Evolutionary conservation across 2,888 invertebrate genomes (phyloP), one percentile per base, ranked within the genome.

Genomic region (Andrena bucephala): DNA sequence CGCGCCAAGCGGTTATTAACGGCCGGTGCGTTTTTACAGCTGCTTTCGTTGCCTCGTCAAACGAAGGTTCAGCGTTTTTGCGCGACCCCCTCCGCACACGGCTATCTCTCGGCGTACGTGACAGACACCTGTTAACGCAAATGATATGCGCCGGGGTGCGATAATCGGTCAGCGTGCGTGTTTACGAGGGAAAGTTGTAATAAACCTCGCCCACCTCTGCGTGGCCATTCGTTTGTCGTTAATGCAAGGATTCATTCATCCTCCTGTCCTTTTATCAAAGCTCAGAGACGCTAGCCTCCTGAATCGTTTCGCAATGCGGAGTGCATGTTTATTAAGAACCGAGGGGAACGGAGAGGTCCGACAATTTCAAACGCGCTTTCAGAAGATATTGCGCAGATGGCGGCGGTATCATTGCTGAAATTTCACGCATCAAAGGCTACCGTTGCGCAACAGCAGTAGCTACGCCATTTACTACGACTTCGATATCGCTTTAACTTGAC

Each of bases 81-180:
- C 50, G 33, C 60, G 27, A 60, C 29, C 13, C 20, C 29, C 29
- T 4, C 29, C 60, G 42, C 70, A 54, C 42, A 16, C 63, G n/a
- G 10, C 70, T 10, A 13, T 27, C n/a, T 27, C n/a, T 8, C 29
- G 31, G 42, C 20, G 33, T 60, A 76, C 24, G 50, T n/a, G 36
- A 62, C 42, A 20, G 60, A 77, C 77, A 74, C 74, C 77, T 74
- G 77, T 77, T 74, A 77, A 74, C 60, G 62, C 67, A 31, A 77
- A 74, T 31, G 59, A 66, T 42, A 36, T 10, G 31, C 75, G 27
- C 24, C 29, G 2, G 42, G 24, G 24, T 52, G 77, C 42, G 60
- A 66, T 67, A 67, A 73, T 74, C 75, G 77, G 75, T 62, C 66
- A 20, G 31, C 54, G 65, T 72, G 48, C 57, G 59, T 50, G 57